Evolutionary conservation across 2,888 invertebrate species (phyloP), one percentile per base, ranked within the genome.

Genomic region (Xanthorhoe spadicearia): DNA sequence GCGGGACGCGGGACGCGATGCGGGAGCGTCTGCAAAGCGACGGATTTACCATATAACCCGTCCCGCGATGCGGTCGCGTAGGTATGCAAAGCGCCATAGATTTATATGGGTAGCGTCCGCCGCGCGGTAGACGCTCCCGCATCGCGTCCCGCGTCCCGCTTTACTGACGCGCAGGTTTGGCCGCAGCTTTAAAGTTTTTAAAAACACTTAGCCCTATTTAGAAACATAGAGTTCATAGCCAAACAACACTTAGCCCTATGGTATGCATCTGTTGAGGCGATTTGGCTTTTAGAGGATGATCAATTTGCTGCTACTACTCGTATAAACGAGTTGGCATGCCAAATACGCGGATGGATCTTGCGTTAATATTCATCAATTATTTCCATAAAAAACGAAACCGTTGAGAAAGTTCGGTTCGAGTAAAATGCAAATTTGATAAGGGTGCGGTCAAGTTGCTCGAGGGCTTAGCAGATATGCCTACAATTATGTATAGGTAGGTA

Each of bases 351-450:
- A 43, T 38, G 55, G 52, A 56, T 35, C 19, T 17, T 58, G 57
- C 57, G 46, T 57, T 61, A 63, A 61, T 59, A 64, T 65, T 68
- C 68, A 68, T 54, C 54, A 64, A 58, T 64, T 64, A 61, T 58
- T 61, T 50, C 64, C 63, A 67, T 61, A 67, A 58, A 55, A 58
- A 68, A 43, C 61, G 68, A 64, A 64, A 68, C 63, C 17, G 63
- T 43, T 52, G 67, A 63, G 64, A 68, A 68, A 68, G 68, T 68
- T 68, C 28, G 61, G 58, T 61, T 64, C 49, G 17, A 54, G 55
- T 60, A 19, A 68, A 61, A 68, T 64, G 68, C 54, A 58, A 68
- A 64, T 64, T 53, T 23, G 23, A 15, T 50, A 51, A 50, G 51
- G 61, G 68, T 58, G 64, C 54, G 68, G 68, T 43, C 50, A 64